phyloP scores from a whole-genome alignment of 1,140 invertebrate species.

The Drosophila arawakana region DNA sequence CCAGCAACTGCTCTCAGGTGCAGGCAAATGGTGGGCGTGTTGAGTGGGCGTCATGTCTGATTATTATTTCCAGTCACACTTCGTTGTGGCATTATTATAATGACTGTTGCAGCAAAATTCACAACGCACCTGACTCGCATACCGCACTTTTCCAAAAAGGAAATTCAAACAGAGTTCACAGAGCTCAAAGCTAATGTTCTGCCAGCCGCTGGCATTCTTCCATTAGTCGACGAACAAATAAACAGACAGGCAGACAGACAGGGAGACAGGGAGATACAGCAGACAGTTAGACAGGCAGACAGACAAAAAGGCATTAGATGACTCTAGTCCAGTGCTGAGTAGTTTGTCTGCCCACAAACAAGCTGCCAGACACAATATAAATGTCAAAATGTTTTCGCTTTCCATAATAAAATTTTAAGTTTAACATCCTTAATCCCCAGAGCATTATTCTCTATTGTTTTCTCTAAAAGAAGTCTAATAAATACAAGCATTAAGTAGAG shows the following conservation, averaged over 20 bases:
- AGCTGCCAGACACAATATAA: conserved; percentile 35
- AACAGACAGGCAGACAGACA: conserved; percentile 3
- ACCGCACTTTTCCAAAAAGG: conserved; percentile 44
- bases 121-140: conserved; percentile 81
- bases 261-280: neutral
- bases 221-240: conserved; percentile 56
- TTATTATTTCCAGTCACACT: conserved; percentile 83
- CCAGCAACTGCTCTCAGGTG: neutral
- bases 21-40: neutral
- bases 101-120: conserved; percentile 84
- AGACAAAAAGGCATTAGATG: conserved; percentile 15
- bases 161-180: conserved; percentile 19
- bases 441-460: neutral
- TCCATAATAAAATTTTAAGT: conserved; percentile 50
- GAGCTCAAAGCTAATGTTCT: conserved; percentile 62
- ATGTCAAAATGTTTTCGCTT: conserved; percentile 50
- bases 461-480: no score
- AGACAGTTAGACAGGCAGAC: neutral
- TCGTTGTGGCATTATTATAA: conserved; percentile 84
- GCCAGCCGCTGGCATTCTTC: conserved; percentile 68
- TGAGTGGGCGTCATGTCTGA: conserved; percentile 44
- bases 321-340: conserved; percentile 13
- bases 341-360: conserved; percentile 33
- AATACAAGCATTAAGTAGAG: no score
- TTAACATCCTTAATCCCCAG: neutral